Evolutionary conservation across 2,113 vertebrate species (phyloP), one percentile per base, ranked within the genome.

Genomic region (Anarrhichthys ocellatus): DNA sequence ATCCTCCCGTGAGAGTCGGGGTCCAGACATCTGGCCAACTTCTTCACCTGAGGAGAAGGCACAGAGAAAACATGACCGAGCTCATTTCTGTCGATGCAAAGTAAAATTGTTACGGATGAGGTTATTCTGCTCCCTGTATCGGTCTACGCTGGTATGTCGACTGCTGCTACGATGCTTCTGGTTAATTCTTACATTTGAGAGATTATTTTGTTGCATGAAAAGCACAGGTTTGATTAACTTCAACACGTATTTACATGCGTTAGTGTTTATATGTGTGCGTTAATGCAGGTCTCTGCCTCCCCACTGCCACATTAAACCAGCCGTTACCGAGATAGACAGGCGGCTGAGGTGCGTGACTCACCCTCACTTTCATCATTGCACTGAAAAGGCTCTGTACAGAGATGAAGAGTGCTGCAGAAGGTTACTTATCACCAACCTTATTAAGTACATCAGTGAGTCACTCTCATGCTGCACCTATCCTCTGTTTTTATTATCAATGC

Each of bases 1-100:
- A 98, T 97, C 90, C 93, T 96, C 46, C 97, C 96, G 80, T 96
- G 92, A 71, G 96, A 95, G 78, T 96, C 95, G 1, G 96, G 96
- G 88, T 97, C 94, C 95, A 98, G 86, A 79, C 94, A 97, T 76
- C 95, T 95, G 36, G 95, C 95, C 72, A 97, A 93, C 79, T 95
- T 96, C 93, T 96, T 96, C 78, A 97, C 96, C 97, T 98, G 87
- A 40, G 65, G 67, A 88, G 24, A 85, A 62, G 65, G 24, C n/a
- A 48, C 0, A 1, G 22, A 61, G 38, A 76, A 69, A 38, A 9
- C 38, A 50, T 15, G 27, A 68, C 7, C 27, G 10, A 20, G 72
- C 54, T 32, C 10, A 40, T 42, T 76, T 75, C 61, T 67, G 40
- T 20, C 4, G 38, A 32, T 29, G 6, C 54, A 34, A 18, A 14